phyloP scores from a whole-genome alignment of 2,888 invertebrate species.

The Alcis repandata region DNA sequence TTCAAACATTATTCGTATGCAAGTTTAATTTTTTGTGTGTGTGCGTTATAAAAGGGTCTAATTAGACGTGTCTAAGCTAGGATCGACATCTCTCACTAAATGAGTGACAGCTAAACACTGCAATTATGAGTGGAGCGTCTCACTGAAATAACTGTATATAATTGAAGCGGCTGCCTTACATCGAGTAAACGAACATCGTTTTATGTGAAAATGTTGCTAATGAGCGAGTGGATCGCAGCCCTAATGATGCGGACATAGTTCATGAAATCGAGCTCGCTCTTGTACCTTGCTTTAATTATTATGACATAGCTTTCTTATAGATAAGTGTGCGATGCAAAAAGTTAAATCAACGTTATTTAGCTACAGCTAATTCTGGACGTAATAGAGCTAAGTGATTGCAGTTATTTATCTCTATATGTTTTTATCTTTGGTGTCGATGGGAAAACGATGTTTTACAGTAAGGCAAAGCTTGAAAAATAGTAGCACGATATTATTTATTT shows the following conservation, averaged over 20 bases:
- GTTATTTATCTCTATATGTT: conserved; percentile 14
- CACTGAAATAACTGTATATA: conserved; percentile 82
- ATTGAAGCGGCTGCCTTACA: conserved; percentile 74
- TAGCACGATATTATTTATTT: no score
- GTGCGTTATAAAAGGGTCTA: conserved; percentile 54
- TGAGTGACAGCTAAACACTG: conserved; percentile 78
- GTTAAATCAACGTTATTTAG: conserved; percentile 41
- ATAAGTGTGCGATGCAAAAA: conserved; percentile 46
- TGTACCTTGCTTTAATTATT: conserved; percentile 58
- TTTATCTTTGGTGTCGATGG: neutral
- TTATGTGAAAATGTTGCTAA: conserved; percentile 83
- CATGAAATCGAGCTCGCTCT: conserved; percentile 64
- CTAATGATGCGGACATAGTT: conserved; percentile 78
- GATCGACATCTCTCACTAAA: conserved; percentile 74
- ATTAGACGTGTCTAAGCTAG: conserved; percentile 61
- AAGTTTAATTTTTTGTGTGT: conserved; percentile 48
- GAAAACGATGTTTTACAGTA: conserved; percentile 18
- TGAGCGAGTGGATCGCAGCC: conserved; percentile 72
- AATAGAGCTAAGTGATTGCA: conserved; percentile 40
- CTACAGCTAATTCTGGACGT: conserved; percentile 43
- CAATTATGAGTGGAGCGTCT: conserved; percentile 74
- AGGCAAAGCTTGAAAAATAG: neutral
- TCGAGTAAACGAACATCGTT: conserved; percentile 74
- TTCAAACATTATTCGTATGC: conserved; percentile 53
- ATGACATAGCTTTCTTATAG: conserved; percentile 56